phyloP scores from a whole-genome alignment of 2,888 invertebrate genomes.

The Troides aeacus region DNA sequence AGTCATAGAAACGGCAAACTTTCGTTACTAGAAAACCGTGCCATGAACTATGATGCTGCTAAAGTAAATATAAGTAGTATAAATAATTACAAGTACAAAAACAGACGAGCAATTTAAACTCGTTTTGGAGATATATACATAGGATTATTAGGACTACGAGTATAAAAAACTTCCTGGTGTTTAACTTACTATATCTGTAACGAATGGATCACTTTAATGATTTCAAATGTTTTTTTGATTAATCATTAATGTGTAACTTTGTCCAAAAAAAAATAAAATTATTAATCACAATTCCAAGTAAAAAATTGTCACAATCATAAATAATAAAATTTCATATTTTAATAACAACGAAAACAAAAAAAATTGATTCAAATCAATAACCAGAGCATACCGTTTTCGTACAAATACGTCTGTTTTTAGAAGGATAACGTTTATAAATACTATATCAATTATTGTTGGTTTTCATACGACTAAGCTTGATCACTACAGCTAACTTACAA shows the following conservation, averaged over 20 bases:
- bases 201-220: background rate
- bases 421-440: no score
- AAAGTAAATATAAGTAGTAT: no score
- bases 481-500: background rate
- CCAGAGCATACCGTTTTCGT: no score
- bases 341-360: no score
- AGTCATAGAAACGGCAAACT: no score
- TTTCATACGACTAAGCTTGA: background rate
- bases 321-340: no score
- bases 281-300: background rate
- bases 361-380: no score
- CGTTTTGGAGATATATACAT: background rate
- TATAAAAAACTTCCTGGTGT: background rate
- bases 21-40: no score
- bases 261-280: background rate
- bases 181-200: background rate
- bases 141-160: background rate
- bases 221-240: background rate
- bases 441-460: no score
- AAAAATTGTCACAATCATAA: background rate
- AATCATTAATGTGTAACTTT: background rate
- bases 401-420: no score
- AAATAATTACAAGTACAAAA: no score
- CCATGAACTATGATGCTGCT: no score
- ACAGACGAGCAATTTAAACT: background rate